Base-by-base conservation (phyloP, 2,888 invertebrate genomes). In the Cotesia congregata region DNA sequence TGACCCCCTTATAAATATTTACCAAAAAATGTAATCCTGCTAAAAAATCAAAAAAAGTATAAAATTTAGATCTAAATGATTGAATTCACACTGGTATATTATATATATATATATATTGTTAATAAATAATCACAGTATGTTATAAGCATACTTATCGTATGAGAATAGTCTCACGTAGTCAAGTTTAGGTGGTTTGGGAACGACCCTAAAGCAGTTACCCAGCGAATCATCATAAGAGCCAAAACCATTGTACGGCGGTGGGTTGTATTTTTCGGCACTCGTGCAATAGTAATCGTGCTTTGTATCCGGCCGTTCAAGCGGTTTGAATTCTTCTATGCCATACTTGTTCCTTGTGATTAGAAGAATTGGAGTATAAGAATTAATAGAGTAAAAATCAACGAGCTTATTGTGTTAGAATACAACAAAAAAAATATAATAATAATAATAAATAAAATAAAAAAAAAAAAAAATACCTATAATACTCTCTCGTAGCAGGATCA, bases 141-240 rank as follows among this genome's bases (percentile, higher is more conserved):
- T 50, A 50, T 50, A 50, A 50, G 50, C 82, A 78, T 83, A 95
- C 92, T 93, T 93, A 89, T 97, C 97, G 83, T 94, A 94, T 85
- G 93, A 91, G 76, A 96, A 91, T 85, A 96, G 96, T 88, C 96
- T 96, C 76, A 94, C 92, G 83, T 96, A 95, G 88, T 97, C 95
- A 6, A 92, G 91, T 82, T 93, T 93, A 0, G 95, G 95, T 1
- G 95, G 91, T 86, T 95, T 95, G 0, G 96, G 95, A 82, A 95
- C 93, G 0, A 97, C 93, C 0, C 94, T 94, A 70, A 93, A 92
- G 86, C 97, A 97, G 86, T 97, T 97, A 82, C 94, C 94, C 6
- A 96, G 95, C 0, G 97, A 97, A 87, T 98, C 97, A 79, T 96
- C 96, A 86, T 96, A 95, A 0, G 94, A 93, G 0, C 98, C 98